Base-by-base conservation (phyloP, 2,797 vertebrate genomes). In the Adrianichthys oophorus region DNA sequence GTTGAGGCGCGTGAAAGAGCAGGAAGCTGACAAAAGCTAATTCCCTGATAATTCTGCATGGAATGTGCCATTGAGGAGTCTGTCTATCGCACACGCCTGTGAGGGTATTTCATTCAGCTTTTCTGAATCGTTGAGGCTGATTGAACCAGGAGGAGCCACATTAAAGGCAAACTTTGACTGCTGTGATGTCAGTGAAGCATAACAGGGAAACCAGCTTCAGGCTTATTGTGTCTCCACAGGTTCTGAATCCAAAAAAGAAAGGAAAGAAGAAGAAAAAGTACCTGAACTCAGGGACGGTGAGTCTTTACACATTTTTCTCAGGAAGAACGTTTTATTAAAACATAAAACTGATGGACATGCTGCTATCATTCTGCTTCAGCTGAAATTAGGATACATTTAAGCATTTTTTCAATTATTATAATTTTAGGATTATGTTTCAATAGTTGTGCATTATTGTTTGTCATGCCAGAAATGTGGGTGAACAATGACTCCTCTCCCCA, bases 221-320 rank as follows among this genome's bases (percentile, higher is more conserved):
- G 13, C 17, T 47, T 1, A 1, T 58, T 40, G 59, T 80, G 58
- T 50, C 43, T 71, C n/a, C 41, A 48, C 73, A 93, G 92, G 92
- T 93, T 47, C 69, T 93, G 44, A 93, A 93, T 80, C 88, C 90
- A 56, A 93, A 92, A 86, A 93, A 93, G 76, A 93, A 92, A 73
- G 89, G 80, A 16, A 93, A 91, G 67, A 93, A 93, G 83, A 93
- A 93, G 84, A 93, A 92, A 65, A 93, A 92, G 78, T 93, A 93
- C 73, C 87, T 78, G 15, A 93, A 93, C 87, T 93, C 92, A 56
- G 92, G 92, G 85, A 92, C 92, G 63, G 92, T 93, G 68, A 90
- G 92, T 55, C 18, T 23, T 17, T 16, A 19, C 12, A 29, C 5
- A 13, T 21, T 32, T 15, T 7, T 19, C 13, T 48, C 2, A n/a